These are phyloP conservation scores for Agonum fuliginosum DNA, from an alignment of 2,888 invertebrate genomes.

Conservation along the genomic window DNA sequence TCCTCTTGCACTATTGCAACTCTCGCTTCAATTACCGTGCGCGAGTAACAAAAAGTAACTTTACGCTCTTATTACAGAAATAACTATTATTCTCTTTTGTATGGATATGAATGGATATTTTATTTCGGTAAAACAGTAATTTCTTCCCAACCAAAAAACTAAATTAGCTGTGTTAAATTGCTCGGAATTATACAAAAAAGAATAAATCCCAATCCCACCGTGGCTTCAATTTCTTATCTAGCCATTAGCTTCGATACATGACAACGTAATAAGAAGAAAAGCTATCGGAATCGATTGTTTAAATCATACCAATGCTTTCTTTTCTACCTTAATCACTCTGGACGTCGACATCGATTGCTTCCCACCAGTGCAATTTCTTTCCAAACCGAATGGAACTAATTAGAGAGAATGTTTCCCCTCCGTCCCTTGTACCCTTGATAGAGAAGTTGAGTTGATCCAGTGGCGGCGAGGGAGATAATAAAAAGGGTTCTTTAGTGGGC, in stretches of 20 bases:
- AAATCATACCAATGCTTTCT: constrained; percentile 35
- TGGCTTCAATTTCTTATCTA: neutral
- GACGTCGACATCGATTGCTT: constrained; percentile 51
- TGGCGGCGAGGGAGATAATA: no score
- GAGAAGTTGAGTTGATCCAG: no score
- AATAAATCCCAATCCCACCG: neutral
- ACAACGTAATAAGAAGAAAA: constrained; percentile 19
- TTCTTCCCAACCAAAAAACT: no score
- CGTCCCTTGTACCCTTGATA: neutral
- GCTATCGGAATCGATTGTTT: constrained; percentile 43
- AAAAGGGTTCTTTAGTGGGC: no score
- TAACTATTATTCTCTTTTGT: no score
- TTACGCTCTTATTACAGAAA: no score
- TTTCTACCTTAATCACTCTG: constrained; percentile 44
- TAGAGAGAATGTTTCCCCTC: constrained; percentile 36
- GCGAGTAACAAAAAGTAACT: no score
- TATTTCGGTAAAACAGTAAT: no score
- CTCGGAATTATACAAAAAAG: neutral
- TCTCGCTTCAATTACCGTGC: no score
- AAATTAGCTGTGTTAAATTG: neutral
- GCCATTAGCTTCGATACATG: constrained; percentile 9
- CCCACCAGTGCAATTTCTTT: constrained; percentile 30
- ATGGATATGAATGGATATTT: no score
- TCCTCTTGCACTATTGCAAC: no score
- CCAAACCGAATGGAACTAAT: constrained; percentile 50